Base-by-base conservation (phyloP, 2,888 invertebrate genomes). In the Cephus nigrinus region DNA sequence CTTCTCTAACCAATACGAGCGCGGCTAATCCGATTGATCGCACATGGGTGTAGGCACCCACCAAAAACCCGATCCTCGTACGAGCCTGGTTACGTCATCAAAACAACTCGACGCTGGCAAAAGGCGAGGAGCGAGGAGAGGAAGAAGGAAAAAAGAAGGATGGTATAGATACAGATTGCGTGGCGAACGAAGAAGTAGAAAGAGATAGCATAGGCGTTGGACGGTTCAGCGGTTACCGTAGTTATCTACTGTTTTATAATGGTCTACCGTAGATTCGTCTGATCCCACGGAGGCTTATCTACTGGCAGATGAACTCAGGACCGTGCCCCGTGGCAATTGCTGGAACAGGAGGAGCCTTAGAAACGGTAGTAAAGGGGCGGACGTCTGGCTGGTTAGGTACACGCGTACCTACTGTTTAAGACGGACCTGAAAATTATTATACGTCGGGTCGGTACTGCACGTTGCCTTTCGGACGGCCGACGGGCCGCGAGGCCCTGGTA, bases 21-120 rank as follows among this genome's bases (percentile, higher is more conserved):
- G 55, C 71, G 71, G 3, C 32, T 71, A 71, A 71, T 71, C 71
- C 23, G 71, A 71, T 31, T 23, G 71, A 71, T 71, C 71, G 71
- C 71, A 71, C 71, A 71, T 33, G 71, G 31, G 33, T 71, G 23
- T 71, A 71, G 33, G 33, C 32, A 71, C 71, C 71, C 32, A 32
- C 71, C 71, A 31, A 71, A 33, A 33, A 31, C 31, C 23, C 71
- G 71, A 31, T 71, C 71, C 71, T 31, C 71, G 31, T 71, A 71
- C 30, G 71, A 31, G 31, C 71, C 71, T 31, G 71, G 33, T 71
- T 71, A 32, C 71, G 23, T 71, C 71, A 71, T 31, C 31, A 33
- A 71, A 71, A 71, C 71, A 33, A 71, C 31, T 71, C 31, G 9
- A 23, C 55, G 55, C 55, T 23, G 55, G 55, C 55, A 55, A 23